A percentile compares a stretch with the other conserved stretches of the same genome.
Conservation (phyloP, 2,113 vertebrate genomes). For the Cephalopholis sonnerati region DNA sequence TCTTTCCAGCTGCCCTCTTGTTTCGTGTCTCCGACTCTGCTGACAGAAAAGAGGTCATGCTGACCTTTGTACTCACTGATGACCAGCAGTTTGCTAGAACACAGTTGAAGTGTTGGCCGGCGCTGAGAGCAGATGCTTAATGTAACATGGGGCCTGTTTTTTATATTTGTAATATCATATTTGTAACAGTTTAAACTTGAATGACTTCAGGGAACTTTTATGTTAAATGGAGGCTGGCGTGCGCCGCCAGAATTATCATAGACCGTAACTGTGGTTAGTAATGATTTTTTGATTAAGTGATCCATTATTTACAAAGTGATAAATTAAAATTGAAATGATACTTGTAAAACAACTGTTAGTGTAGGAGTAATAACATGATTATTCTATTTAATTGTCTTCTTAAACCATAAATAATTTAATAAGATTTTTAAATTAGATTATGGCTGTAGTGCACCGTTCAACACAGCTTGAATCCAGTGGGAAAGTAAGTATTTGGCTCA, state of each 20-base stretch:
- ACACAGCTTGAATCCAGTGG: slow-evolving; percentile 16
- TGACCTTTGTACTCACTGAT: slow-evolving; percentile 34
- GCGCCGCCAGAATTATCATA: neutral
- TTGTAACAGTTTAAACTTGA: neutral
- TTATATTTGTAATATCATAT: neutral
- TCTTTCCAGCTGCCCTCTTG: slow-evolving; percentile 26
- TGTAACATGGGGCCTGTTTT: neutral
- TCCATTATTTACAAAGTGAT: neutral
- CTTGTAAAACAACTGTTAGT: neutral
- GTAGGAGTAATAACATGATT: neutral
- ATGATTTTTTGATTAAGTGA: neutral
- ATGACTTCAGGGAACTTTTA: neutral
- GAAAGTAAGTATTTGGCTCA: slow-evolving; percentile 42
- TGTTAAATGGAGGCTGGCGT: neutral
- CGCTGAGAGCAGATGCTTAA: neutral
- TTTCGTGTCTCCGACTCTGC: slow-evolving; percentile 5
- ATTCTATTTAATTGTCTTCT: neutral
- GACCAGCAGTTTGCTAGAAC: neutral
- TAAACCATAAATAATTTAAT: neutral
- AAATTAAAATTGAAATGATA: neutral
- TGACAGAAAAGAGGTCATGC: slow-evolving; percentile 23
- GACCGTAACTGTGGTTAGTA: neutral
- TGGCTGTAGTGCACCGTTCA: neutral
- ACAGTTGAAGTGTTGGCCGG: neutral
- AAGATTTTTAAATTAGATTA: neutral